Conservation (phyloP, 2,797 vertebrate genomes). For the Rhynchotus rufescens region DNA sequence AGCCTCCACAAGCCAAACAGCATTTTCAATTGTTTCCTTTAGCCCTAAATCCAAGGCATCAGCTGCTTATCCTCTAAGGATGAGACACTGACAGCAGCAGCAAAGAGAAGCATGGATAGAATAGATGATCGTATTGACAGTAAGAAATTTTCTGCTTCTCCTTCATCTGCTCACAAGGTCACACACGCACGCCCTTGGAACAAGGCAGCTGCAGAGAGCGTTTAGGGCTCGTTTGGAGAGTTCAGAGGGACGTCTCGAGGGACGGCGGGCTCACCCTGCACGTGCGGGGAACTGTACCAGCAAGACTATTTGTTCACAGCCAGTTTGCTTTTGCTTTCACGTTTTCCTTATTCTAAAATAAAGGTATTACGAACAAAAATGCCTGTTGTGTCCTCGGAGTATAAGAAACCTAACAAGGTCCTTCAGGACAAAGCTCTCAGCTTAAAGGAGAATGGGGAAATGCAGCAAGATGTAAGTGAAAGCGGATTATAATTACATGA, state of each 20-base stretch:
- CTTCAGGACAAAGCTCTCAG: not conserved
- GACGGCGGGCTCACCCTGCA: not conserved
- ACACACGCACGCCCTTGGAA: no score
- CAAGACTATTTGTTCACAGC: not conserved
- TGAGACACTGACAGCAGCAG: accelerated
- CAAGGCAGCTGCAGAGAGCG: accelerated
- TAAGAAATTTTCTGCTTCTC: accelerated
- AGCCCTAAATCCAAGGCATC: not conserved
- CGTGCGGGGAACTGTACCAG: not conserved
- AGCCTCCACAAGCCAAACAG: not conserved
- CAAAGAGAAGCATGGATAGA: not conserved
- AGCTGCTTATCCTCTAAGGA: not conserved
- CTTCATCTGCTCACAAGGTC: not conserved
- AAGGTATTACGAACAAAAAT: not conserved
- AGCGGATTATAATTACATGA: not conserved
- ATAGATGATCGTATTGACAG: accelerated
- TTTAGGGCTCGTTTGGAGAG: accelerated
- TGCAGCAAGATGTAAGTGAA: not conserved
- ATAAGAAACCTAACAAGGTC: not conserved
- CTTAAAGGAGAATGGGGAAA: not conserved
- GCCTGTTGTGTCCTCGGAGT: not conserved
- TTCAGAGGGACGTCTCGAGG: not conserved
- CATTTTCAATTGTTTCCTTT: not conserved
- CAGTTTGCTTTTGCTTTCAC: not conserved
- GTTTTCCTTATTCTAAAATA: constrained; percentile 40